phyloP scores from a whole-genome alignment of 2,888 invertebrate genomes.

The Phytoseiulus persimilis region DNA sequence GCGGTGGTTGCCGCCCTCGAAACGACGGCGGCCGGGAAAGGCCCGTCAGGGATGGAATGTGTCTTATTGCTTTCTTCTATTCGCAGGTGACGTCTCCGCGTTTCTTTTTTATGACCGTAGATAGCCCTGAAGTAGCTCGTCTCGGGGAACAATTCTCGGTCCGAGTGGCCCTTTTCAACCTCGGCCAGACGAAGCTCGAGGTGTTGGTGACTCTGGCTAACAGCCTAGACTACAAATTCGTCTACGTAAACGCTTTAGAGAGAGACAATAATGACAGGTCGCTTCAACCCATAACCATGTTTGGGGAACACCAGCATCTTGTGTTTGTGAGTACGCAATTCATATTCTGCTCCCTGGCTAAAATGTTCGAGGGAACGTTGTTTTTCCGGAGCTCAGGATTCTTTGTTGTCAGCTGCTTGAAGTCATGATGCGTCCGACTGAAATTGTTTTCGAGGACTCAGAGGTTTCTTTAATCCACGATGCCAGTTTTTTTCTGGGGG shows the following conservation, averaged over 20 bases:
- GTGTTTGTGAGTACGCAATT: slow-evolving; percentile 54
- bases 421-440: too few relatives aligned
- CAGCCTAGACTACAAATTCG: slow-evolving; percentile 63
- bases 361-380: too few relatives aligned
- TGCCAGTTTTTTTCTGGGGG: too few relatives aligned
- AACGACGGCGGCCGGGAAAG: too few relatives aligned
- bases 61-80: neutral
- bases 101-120: slow-evolving; percentile 87
- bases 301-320: slow-evolving; percentile 89
- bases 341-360: neutral
- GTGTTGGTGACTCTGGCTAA: slow-evolving; percentile 72
- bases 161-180: slow-evolving; percentile 83
- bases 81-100: slow-evolving; percentile 53
- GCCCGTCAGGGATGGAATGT: neutral
- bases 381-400: neutral
- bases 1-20: neutral
- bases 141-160: slow-evolving; percentile 89
- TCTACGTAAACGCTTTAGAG: slow-evolving; percentile 43
- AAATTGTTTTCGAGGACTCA: too few relatives aligned
- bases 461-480: too few relatives aligned
- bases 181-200: slow-evolving; percentile 69
- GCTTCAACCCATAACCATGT: slow-evolving; percentile 47
- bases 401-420: too few relatives aligned
- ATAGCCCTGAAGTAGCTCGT: slow-evolving; percentile 70
- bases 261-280: slow-evolving; percentile 23